Evolutionary conservation across 1,140 invertebrate genomes (phyloP).

Genomic region (Sycophila sp.): DNA sequence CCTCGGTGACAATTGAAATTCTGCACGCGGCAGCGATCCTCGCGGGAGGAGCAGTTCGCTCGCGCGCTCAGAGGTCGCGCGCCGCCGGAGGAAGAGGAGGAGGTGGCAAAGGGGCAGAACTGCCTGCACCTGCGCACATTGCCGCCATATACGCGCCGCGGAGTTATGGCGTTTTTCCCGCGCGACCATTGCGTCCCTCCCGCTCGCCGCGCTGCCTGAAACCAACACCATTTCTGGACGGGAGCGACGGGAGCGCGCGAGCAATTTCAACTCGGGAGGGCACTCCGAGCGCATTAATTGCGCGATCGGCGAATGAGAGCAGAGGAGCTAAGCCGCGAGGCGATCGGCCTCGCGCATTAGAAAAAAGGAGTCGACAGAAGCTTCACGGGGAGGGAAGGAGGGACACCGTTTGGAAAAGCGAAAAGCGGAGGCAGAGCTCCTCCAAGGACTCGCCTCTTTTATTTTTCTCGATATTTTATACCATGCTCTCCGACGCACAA

Average conservation of each 20-base stretch:
- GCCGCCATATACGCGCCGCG: slow-evolving; percentile 59
- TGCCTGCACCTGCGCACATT: slow-evolving; percentile 60
- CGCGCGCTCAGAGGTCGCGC: background rate
- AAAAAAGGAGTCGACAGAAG: too few species aligned
- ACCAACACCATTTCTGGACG: slow-evolving; percentile 63
- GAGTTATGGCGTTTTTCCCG: slow-evolving; percentile 64
- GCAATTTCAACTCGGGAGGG: slow-evolving; percentile 17
- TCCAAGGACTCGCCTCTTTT: too few species aligned
- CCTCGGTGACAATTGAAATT: slow-evolving; percentile 55
- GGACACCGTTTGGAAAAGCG: too few species aligned
- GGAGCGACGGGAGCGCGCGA: too few species aligned
- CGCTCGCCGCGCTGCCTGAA: slow-evolving; percentile 44
- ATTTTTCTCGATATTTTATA: too few species aligned
- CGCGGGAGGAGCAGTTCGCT: slow-evolving; percentile 13
- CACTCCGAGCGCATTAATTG: slow-evolving; percentile 59
- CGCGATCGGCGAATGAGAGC: slow-evolving; percentile 12
- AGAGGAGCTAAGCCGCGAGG: background rate
- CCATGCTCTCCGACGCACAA: too few species aligned
- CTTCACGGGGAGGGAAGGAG: too few species aligned
- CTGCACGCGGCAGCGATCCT: slow-evolving; percentile 47
- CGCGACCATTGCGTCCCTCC: slow-evolving; percentile 56
- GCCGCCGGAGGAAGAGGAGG: slow-evolving; percentile 28
- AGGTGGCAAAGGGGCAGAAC: slow-evolving; percentile 42
- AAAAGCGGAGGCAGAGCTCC: too few species aligned
- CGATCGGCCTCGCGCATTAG: background rate